Evolutionary conservation across 2,113 vertebrate species (phyloP).

Genomic region (Eupsittula cactorum): DNA sequence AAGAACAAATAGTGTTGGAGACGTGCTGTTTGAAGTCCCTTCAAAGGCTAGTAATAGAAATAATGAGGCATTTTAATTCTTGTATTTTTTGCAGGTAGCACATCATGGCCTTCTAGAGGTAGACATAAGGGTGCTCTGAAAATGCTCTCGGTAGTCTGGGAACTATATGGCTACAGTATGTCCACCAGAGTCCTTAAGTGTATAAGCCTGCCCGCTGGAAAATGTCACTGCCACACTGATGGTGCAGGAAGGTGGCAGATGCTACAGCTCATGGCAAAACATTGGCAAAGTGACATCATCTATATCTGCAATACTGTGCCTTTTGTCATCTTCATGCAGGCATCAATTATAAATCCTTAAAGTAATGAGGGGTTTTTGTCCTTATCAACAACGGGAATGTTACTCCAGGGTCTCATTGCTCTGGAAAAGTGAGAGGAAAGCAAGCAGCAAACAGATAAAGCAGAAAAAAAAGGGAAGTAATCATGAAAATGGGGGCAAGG

Average conservation of each 20-base stretch:
- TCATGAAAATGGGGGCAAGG: not conserved
- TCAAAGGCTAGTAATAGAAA: not conserved
- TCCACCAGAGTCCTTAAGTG: not conserved
- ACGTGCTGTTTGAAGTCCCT: not conserved
- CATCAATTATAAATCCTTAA: not conserved
- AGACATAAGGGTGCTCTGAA: not conserved
- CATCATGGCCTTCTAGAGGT: not conserved
- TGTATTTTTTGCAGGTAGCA: not conserved
- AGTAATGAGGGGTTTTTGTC: not conserved
- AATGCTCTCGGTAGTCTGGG: not conserved
- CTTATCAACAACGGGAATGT: accelerated
- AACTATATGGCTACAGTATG: not conserved
- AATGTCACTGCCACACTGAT: not conserved
- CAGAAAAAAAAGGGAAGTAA: not conserved
- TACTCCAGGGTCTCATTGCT: not conserved
- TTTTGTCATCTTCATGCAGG: not conserved
- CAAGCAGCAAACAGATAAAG: not conserved
- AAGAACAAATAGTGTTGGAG: not conserved
- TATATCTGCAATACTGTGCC: not conserved
- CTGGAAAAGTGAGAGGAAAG: not conserved
- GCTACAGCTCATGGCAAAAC: not conserved
- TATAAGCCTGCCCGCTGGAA: not conserved
- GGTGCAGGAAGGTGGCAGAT: not conserved
- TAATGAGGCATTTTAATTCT: not conserved
- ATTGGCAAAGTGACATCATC: not conserved